Percentiles rank a stretch among this genome's conserved stretches.
Evolutionary conservation across 2,888 invertebrate genomes (phyloP).

Genomic region (Empis stercorea): DNA sequence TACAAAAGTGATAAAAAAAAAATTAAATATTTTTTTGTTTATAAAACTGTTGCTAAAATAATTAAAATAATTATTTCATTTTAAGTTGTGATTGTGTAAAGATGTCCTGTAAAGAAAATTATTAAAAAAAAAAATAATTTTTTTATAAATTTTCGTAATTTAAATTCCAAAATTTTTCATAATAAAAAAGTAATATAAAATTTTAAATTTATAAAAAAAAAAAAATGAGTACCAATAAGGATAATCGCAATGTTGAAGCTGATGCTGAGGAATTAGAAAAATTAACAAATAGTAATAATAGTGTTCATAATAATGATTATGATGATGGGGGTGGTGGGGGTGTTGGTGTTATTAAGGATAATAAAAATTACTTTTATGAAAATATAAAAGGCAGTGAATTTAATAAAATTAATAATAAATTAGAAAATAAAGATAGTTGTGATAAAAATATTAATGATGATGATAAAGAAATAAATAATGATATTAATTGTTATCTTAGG

Average conservation of each 20-base stretch:
- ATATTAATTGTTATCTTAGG: slow-evolving; percentile 38
- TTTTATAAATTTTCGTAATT: neutral
- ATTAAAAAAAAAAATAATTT: too few species aligned
- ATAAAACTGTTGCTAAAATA: too few species aligned
- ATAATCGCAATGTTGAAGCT: slow-evolving; percentile 7
- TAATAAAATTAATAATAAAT: neutral
- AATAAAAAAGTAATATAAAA: neutral
- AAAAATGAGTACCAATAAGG: slow-evolving; percentile 2
- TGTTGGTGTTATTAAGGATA: slow-evolving; percentile 17
- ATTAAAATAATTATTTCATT: too few species aligned
- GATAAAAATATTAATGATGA: slow-evolving; percentile 9
- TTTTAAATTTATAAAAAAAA: neutral
- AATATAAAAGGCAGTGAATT: neutral
- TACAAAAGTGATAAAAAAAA: too few species aligned
- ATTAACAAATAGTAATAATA: slow-evolving; percentile 12
- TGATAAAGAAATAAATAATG: slow-evolving; percentile 23
- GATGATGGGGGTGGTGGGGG: slow-evolving; percentile 9
- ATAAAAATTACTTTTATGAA: slow-evolving; percentile 11
- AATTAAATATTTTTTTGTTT: too few species aligned
- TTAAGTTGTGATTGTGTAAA: too few species aligned
- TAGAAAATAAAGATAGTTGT: neutral
- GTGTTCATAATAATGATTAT: slow-evolving; percentile 9
- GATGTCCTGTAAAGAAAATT: too few species aligned
- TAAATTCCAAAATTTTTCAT: neutral
- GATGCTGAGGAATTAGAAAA: slow-evolving; percentile 10